Evolutionary conservation across 1,140 invertebrate species (phyloP), one percentile per base, ranked within the genome.

Genomic region (Mya arenaria): DNA sequence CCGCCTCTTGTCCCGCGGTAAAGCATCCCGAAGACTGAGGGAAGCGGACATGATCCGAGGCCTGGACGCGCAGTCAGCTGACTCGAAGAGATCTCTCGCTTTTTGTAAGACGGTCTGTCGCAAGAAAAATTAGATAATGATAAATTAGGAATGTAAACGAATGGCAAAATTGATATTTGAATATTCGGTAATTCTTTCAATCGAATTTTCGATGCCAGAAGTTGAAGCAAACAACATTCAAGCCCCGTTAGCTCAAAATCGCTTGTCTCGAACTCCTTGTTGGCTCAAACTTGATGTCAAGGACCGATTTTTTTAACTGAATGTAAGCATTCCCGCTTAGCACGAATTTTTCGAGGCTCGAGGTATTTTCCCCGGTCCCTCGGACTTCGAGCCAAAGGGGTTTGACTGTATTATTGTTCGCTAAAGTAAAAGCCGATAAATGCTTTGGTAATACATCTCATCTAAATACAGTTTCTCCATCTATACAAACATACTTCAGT

Each of bases 11-110:
- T 68, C 63, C 23, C 41, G 25, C 23, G 75, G 75, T 23, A 78
- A 13, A 4, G 13, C 13, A 25, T 78, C 75, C 19, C 32, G 62
- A 19, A 78, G 39, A 25, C 28, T 15, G 10, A 52, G 62, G 10
- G 60, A 78, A 5, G 75, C 75, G 17, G 75, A 78, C 44, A 63
- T 36, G 32, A 75, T 63, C 19, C 72, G 30, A 4, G 72, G 58
- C 58, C 34, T 60, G n/a, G 37, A 17, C 15, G 23, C 8, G 28
- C 0, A 19, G 4, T 23, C 37, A 37, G 72, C 72, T 15, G n/a
- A 37, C 62, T 60, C 34, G 25, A 41, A 75, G 8, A 62, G 0
- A 19, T 62, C n/a, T 44, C 23, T 32, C 4, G 72, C 72, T 1
- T 13, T 10, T 62, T 63, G 23, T 19, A 75, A 36, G 23, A 58